Evolutionary conservation across 2,113 vertebrate genomes (phyloP).

Genomic region (Siphamia tubifer): DNA sequence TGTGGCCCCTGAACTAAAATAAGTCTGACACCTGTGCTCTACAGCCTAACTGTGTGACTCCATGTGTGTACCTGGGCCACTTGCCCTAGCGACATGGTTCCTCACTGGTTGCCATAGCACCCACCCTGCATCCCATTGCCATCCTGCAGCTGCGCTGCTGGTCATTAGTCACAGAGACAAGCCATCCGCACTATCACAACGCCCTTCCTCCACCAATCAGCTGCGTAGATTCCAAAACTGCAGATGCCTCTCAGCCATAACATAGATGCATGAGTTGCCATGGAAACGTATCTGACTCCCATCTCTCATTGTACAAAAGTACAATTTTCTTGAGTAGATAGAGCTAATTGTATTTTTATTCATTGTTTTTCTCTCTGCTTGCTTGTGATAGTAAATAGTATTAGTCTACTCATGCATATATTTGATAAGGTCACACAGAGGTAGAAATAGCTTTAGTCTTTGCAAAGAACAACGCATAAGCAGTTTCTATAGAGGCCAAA

Average conservation of each 20-base stretch:
- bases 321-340: constrained; percentile 51
- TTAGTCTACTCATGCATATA: background rate
- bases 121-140: constrained; percentile 42
- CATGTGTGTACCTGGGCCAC: constrained; percentile 48
- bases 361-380: constrained; percentile 11
- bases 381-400: background rate
- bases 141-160: constrained; percentile 55
- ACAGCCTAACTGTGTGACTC: constrained; percentile 7
- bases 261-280: constrained; percentile 54
- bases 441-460: background rate
- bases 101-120: constrained; percentile 64
- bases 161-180: constrained; percentile 73
- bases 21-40: too few species aligned
- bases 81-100: constrained; percentile 40
- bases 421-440: background rate
- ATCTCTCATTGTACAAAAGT: constrained; percentile 27
- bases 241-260: constrained; percentile 38
- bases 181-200: constrained; percentile 41
- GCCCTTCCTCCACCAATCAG: constrained; percentile 59
- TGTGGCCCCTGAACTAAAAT: too few species aligned
- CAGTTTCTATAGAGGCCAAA: too few species aligned
- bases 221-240: constrained; percentile 49
- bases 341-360: constrained; percentile 47
- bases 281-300: constrained; percentile 64
- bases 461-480: background rate